Conservation (phyloP, 2,113 vertebrate species). For the Aegotheles bennettii region DNA sequence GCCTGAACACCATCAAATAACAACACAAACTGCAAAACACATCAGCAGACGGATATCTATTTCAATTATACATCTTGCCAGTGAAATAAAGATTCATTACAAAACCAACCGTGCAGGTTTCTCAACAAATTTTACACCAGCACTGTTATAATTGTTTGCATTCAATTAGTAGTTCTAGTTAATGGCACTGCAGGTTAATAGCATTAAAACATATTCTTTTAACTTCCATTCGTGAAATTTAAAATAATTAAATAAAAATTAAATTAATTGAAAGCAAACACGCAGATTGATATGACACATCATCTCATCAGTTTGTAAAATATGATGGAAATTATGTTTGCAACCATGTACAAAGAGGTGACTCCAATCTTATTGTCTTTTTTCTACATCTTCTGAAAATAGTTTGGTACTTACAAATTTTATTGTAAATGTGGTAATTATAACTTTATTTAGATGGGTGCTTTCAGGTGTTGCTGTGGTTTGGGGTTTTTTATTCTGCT, state of each 20-base stretch:
- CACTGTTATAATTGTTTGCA: neutral
- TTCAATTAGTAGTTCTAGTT: neutral
- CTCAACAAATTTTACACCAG: neutral
- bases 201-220: neutral
- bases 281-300: neutral
- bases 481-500: neutral
- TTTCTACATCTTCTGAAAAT: neutral
- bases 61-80: neutral
- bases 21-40: neutral
- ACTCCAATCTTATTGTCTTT: neutral
- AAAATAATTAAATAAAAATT: neutral
- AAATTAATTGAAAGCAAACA: neutral
- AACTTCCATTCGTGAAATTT: neutral
- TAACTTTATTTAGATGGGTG: neutral
- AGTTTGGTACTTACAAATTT: neutral
- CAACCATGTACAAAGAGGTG: neutral
- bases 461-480: neutral
- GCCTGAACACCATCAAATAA: neutral
- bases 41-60: neutral
- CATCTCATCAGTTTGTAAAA: neutral
- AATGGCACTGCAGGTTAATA: neutral
- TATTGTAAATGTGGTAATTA: neutral
- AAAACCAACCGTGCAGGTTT: neutral
- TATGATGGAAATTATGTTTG: neutral
- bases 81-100: neutral